Conservation (phyloP, 2,113 vertebrate genomes). For the Todiramphus saurophagus region DNA sequence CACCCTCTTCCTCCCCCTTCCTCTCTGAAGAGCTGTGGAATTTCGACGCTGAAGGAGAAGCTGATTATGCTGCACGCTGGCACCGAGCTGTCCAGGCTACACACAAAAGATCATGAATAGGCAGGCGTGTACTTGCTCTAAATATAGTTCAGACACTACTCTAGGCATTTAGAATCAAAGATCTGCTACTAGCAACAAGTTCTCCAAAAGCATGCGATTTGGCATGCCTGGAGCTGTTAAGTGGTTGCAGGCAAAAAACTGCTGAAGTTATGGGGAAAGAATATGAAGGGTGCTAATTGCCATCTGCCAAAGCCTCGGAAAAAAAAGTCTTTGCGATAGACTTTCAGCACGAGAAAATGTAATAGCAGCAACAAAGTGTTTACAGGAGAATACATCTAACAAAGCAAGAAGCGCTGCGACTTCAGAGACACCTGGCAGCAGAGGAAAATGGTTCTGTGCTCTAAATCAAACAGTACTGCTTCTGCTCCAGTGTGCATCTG, state of each 20-base stretch:
- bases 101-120: constrained; percentile 66
- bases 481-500: constrained; percentile 23
- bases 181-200: constrained; percentile 75
- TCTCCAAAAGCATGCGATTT: constrained; percentile 64
- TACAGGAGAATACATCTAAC: constrained; percentile 44
- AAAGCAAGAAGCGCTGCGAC: constrained; percentile 32
- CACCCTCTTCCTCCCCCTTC: neutral
- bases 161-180: constrained; percentile 68
- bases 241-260: constrained; percentile 63
- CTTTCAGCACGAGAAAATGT: constrained; percentile 63
- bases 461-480: constrained; percentile 23
- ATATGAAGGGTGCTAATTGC: constrained; percentile 70
- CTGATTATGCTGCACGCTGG: constrained; percentile 36
- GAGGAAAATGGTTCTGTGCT: constrained; percentile 25
- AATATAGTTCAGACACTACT: constrained; percentile 65
- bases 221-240: constrained; percentile 72
- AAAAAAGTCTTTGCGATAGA: constrained; percentile 60
- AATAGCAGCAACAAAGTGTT: constrained; percentile 53
- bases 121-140: constrained; percentile 69
- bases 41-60: constrained; percentile 16
- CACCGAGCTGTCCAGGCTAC: constrained; percentile 49
- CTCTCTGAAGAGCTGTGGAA: constrained; percentile 56
- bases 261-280: constrained; percentile 66
- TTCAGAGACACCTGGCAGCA: constrained; percentile 50
- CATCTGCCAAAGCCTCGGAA: constrained; percentile 66